Conservation (phyloP, 1,140 invertebrate species). For the Cylas formicarius region DNA sequence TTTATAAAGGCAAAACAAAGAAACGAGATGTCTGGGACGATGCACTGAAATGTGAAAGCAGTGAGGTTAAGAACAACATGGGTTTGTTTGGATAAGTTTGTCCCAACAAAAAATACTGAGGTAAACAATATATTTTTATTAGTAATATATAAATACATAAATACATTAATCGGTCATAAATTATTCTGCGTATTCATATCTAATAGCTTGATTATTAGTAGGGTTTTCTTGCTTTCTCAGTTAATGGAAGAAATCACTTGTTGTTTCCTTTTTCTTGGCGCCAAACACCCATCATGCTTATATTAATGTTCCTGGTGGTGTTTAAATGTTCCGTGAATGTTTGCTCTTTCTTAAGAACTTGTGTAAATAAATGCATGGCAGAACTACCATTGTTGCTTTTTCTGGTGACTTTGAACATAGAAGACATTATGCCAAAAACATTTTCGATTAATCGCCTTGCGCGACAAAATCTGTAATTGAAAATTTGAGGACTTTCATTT, state of each 20-base stretch:
- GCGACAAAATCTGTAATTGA: constrained; percentile 6
- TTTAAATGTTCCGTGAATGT: background rate
- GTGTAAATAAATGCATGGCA: constrained; percentile 2
- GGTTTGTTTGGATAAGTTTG: background rate
- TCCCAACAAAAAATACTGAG: constrained; percentile 1
- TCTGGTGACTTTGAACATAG: too few relatives aligned
- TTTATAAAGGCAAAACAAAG: too few relatives aligned
- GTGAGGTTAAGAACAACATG: too few relatives aligned
- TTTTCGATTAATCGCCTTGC: too few relatives aligned
- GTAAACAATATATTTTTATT: background rate
- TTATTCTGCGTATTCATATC: constrained; percentile 2
- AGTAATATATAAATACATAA: constrained; percentile 4
- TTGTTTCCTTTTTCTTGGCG: constrained; percentile 3
- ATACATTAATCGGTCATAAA: constrained; percentile 3
- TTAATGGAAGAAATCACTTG: constrained; percentile 5
- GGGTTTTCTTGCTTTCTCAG: constrained; percentile 5
- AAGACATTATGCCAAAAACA: too few relatives aligned
- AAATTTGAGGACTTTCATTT: constrained; percentile 8
- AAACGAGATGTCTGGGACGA: too few relatives aligned
- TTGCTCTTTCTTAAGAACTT: constrained; percentile 4
- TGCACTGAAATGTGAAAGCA: too few relatives aligned
- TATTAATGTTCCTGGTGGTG: background rate
- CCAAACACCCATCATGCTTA: background rate
- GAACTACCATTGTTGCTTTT: too few relatives aligned
- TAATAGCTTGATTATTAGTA: constrained; percentile 4